Base-by-base conservation (phyloP, 2,888 invertebrate genomes). In the Tethea ocularis region DNA sequence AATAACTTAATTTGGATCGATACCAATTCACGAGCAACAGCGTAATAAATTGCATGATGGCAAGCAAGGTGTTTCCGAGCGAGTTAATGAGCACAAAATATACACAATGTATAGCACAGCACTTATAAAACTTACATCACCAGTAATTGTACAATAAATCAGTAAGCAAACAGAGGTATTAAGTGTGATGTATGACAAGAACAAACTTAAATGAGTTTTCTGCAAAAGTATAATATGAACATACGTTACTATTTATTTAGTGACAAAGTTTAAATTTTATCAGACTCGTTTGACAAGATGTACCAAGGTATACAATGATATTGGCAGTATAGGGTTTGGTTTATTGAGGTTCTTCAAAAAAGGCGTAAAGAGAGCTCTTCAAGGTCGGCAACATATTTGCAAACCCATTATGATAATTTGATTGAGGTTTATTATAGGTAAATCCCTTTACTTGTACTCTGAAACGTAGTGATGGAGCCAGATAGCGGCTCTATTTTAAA, bases 41-140 rank as follows among this genome's bases (percentile, higher is more conserved):
- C 10, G 13, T 33, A 20, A 0, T 2, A 46, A 17, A 46, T 10
- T 20, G 8, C 6, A 46, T n/a, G 38, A 6, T 38, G 38, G n/a
- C n/a, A 38, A n/a, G n/a, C n/a, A 38, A n/a, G n/a, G 38, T 38
- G 38, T n/a, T n/a, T n/a, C n/a, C 8, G 13, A 29, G 29, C 55
- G 68, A 69, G 68, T 70, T 61, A 46, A 62, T 52, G 64, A 61
- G 72, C 60, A 74, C 67, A 67, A 71, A 68, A 71, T 64, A 59
- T 67, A 71, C 64, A 74, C 70, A 66, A 65, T 60, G 62, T 62
- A 62, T 56, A 56, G 60, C n/a, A n/a, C n/a, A 60, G 71, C n/a
- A n/a, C n/a, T n/a, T n/a, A 75, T 75, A 74, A 79, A 78, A 74
- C 61, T 84, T 87, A 87, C 83, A 86, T 84, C 83, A 84, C 76